Conservation (phyloP, 2,113 vertebrate species). For the Tenrec ecaudatus region DNA sequence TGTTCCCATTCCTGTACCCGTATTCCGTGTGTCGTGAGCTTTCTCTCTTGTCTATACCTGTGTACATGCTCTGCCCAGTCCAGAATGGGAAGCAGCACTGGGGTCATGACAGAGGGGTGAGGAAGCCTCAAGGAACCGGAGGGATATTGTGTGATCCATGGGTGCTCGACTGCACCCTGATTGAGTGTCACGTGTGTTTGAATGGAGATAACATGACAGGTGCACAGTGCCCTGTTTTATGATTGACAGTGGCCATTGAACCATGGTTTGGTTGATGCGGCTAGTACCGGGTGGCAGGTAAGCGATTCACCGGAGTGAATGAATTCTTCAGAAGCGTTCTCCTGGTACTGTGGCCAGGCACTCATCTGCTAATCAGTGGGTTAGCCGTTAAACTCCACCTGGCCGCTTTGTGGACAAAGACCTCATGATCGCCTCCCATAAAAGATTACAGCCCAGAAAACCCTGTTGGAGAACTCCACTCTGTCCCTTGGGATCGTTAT, state of each 20-base stretch:
- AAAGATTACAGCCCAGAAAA: neutral
- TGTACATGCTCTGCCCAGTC: too few relatives aligned
- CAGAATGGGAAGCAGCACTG: too few relatives aligned
- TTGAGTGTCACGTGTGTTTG: neutral
- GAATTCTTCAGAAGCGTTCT: too few relatives aligned
- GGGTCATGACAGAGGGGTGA: too few relatives aligned
- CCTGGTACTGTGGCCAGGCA: neutral
- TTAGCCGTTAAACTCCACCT: neutral
- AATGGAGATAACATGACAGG: neutral
- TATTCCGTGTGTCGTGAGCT: too few relatives aligned
- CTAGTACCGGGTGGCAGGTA: neutral
- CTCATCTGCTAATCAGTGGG: neutral
- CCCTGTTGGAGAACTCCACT: neutral
- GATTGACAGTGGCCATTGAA: neutral
- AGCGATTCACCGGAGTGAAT: neutral
- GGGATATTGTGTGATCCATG: too few relatives aligned
- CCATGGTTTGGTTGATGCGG: too few relatives aligned
- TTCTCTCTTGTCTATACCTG: too few relatives aligned
- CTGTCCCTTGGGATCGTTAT: neutral
- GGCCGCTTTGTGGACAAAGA: neutral
- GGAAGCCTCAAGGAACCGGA: too few relatives aligned
- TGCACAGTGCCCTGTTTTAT: neutral
- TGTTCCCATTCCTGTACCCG: too few relatives aligned
- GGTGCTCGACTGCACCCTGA: too few relatives aligned
- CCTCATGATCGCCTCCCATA: neutral